These are phyloP conservation scores for Cephus rjabovi DNA, from an alignment of 2,888 invertebrate species.

Conservation along the genomic window DNA sequence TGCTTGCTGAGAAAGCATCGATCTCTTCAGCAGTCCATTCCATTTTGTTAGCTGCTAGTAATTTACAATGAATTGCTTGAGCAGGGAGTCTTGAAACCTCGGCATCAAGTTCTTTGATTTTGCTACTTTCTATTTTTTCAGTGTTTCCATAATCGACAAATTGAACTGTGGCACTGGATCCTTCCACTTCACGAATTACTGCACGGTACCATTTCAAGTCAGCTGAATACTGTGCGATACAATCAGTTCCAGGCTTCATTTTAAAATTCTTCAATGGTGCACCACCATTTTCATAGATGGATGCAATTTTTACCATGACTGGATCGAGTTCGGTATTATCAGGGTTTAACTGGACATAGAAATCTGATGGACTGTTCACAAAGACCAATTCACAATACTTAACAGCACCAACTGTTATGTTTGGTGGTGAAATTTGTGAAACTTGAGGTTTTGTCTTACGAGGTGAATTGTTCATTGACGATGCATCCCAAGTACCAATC, in stretches of 20 bases:
- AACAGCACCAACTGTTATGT: slow-evolving; percentile 43
- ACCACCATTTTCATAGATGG: slow-evolving; percentile 46
- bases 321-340: slow-evolving; percentile 47
- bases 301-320: slow-evolving; percentile 51
- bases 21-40: slow-evolving; percentile 37
- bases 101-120: slow-evolving; percentile 64
- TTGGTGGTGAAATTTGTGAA: slow-evolving; percentile 32
- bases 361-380: slow-evolving; percentile 47
- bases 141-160: slow-evolving; percentile 81
- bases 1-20: slow-evolving; percentile 37
- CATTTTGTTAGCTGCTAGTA: slow-evolving; percentile 48
- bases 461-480: slow-evolving; percentile 14
- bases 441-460: slow-evolving; percentile 4
- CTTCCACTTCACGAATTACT: slow-evolving; percentile 66
- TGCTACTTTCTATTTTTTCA: slow-evolving; percentile 70
- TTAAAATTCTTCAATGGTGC: slow-evolving; percentile 36
- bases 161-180: slow-evolving; percentile 69
- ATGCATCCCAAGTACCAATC: slow-evolving; percentile 14
- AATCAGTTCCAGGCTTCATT: slow-evolving; percentile 41
- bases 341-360: slow-evolving; percentile 55
- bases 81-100: slow-evolving; percentile 54
- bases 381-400: slow-evolving; percentile 54
- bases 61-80: slow-evolving; percentile 62
- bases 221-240: slow-evolving; percentile 57
- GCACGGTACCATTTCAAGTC: slow-evolving; percentile 82